These are phyloP conservation scores for Loris lydekkerianus DNA, from an alignment of 2,797 vertebrate genomes.

Conservation along the genomic window DNA sequence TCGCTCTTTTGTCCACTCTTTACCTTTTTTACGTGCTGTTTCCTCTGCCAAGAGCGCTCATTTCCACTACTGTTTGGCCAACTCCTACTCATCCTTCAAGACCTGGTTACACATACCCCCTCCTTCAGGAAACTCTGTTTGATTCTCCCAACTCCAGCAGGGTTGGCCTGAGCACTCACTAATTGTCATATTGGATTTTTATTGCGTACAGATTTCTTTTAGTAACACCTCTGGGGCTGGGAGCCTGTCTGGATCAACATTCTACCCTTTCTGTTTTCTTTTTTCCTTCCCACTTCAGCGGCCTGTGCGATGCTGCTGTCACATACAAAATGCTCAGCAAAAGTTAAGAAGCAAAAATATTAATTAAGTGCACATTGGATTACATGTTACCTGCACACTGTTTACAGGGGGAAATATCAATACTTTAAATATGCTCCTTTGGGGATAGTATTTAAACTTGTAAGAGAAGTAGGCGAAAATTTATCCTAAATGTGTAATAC, in stretches of 20 bases:
- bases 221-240: neutral
- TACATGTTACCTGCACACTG: neutral
- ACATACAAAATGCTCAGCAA: neutral
- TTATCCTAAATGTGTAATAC: neutral
- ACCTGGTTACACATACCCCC: neutral
- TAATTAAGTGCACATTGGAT: neutral
- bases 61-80: neutral
- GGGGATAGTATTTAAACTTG: neutral
- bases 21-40: neutral
- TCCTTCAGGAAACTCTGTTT: conserved; percentile 8
- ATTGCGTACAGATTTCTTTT: neutral
- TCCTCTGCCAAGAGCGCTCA: neutral
- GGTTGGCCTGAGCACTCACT: neutral
- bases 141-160: neutral
- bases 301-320: neutral
- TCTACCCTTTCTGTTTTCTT: neutral
- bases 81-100: neutral
- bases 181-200: neutral
- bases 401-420: neutral
- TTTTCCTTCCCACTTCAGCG: neutral
- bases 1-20: neutral
- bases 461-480: neutral
- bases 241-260: neutral
- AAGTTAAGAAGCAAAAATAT: neutral
- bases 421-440: neutral